Percentiles rank a stretch among this genome's conserved stretches.
These are phyloP conservation scores for Candoia aspera DNA, from an alignment of 2,113 vertebrate genomes.

Conservation along the genomic window DNA sequence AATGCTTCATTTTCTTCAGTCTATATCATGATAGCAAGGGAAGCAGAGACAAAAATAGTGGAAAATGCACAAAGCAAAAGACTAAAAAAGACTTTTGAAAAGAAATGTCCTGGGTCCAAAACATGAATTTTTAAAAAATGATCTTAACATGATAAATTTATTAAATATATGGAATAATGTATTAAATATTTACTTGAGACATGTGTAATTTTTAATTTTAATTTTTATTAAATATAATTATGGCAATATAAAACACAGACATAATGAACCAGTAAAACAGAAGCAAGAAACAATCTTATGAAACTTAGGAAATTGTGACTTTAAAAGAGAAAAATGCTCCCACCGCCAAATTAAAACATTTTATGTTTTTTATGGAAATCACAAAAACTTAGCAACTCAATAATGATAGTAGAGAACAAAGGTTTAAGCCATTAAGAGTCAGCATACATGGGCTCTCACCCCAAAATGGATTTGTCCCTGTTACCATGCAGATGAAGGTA, in stretches of 20 bases:
- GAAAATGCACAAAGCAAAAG: neutral
- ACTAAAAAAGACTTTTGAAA: neutral
- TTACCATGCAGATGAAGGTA: neutral
- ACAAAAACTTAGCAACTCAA: neutral
- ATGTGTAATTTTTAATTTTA: neutral
- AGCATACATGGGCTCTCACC: neutral
- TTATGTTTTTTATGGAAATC: neutral
- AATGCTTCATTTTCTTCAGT: neutral
- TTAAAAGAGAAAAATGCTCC: neutral
- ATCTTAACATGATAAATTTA: neutral
- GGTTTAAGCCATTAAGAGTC: neutral
- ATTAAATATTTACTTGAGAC: conserved; percentile 22
- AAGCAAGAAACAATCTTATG: neutral
- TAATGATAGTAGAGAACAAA: neutral
- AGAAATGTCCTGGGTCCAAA: neutral
- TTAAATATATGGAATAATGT: neutral
- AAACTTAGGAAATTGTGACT: neutral
- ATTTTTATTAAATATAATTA: conserved; percentile 13
- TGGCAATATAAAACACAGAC: neutral
- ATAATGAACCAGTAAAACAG: neutral
- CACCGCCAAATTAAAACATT: neutral
- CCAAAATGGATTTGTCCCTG: neutral
- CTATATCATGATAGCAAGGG: neutral
- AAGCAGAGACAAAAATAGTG: neutral
- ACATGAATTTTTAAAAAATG: neutral